Evolutionary conservation across 2,113 vertebrate species (phyloP), one percentile per base, ranked within the genome.

Genomic region (Anolis sagrei): DNA sequence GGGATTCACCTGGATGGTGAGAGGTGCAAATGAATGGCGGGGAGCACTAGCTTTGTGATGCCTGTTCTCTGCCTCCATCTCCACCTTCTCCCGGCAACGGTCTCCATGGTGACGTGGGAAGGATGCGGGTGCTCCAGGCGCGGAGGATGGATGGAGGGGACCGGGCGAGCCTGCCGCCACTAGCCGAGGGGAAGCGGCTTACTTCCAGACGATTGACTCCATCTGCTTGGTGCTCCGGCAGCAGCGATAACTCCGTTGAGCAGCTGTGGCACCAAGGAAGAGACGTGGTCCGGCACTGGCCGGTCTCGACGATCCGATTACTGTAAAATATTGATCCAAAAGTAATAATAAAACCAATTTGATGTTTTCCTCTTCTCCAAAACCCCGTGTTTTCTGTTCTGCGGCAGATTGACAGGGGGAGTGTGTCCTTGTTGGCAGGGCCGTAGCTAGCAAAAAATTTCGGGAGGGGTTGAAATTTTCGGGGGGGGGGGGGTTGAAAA

Each of bases 151-250:
- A 8, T 7, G 32, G 44, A 18, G 32, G 58, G 14, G 51, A 23
- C 58, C 58, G 29, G 1, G 44, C 19, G 36, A n/a, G n/a, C n/a
- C n/a, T n/a, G 81, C 76, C 86, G 74, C 76, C 76, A 79, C 69
- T 18, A 58, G 54, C 68, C 19, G 39, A 5, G 23, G 58, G 25
- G 58, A 73, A 87, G 58, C 25, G 39, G 39, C 76, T 87, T 79
- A 82, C n/a, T 87, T 77, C 86, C 79, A 54, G 39, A 14, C 76
- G 79, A 68, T 39, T 54, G 76, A 79, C 25, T 64, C 81, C 81
- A 79, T 83, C 81, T 83, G 86, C 18, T 79, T 18, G 25, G 64
- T 81, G 44, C 69, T n/a, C 78, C 44, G 1, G 10, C 27, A 18
- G 0, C 13, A 34, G 10, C 14, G 1, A 34, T 16, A 8, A 9